Base-by-base conservation (phyloP, 2,888 invertebrate species). In the Drosophila algonquin region DNA sequence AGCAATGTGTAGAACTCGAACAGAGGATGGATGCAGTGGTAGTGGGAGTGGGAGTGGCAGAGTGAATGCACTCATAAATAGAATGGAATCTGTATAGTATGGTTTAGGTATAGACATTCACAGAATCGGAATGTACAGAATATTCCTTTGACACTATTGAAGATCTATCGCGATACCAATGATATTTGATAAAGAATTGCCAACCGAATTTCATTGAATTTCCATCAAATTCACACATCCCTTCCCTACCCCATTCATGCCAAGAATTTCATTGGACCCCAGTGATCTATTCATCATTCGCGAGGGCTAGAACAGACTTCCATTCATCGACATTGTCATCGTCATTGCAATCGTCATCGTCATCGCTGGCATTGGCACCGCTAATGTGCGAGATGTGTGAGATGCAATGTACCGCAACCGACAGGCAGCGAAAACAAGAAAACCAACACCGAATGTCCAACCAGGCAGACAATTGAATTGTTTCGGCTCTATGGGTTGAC, bases 371-470 rank as follows among this genome's bases (percentile, higher is more conserved):
- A 65, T 69, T 65, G 65, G 57, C 80, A 77, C 73, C 74, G 83
- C 83, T 87, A 90, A 90, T 88, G 90, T 85, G 86, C 81, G 81
- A 40, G 40, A 86, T 81, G 89, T 90, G 90, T 90, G 89, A 90
- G 85, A 81, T 86, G 88, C 89, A 90, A 90, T 90, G 90, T 90
- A 80, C 80, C 90, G 77, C 76, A 77, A 90, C 86, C 56, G n/a
- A 40, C 40, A 40, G 40, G 2, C 40, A 40, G 40, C 40, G n/a
- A 40, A 40, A 58, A 65, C 61, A 65, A 54, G 50, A 63, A 71
- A 50, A 56, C 54, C 62, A 77, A 86, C 74, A 84, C 78, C 73
- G 71, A 62, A 57, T 67, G 79, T 55, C 56, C 75, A 81, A 82
- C 75, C 80, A 80, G 85, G 69, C 81, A 76, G 75, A 84, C 86